A percentile compares a stretch with the other conserved stretches of the same genome.
Evolutionary conservation across 2,113 vertebrate genomes (phyloP).

Genomic region (Eudyptes chrysolophus): DNA sequence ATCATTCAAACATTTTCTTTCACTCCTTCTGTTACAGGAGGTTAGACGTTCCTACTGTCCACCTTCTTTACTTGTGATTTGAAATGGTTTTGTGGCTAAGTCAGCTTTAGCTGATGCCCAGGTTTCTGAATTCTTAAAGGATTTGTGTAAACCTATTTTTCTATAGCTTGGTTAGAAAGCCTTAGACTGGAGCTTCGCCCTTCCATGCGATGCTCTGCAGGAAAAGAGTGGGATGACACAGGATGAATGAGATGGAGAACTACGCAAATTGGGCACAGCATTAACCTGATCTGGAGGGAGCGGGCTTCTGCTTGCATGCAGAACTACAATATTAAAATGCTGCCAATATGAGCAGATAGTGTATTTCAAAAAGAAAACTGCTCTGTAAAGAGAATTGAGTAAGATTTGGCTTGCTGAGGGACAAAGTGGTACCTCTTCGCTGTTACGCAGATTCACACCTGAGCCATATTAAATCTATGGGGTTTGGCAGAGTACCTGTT

Average conservation of each 20-base stretch:
- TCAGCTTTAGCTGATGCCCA: conserved; percentile 7
- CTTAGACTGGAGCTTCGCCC: conserved; percentile 46
- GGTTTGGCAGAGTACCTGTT: background rate
- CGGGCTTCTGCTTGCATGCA: background rate
- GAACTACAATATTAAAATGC: background rate
- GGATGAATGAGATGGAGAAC: background rate
- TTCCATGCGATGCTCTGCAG: background rate
- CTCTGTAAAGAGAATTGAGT: background rate
- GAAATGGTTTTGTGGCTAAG: conserved; percentile 27
- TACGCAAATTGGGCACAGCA: background rate
- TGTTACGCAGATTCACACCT: background rate
- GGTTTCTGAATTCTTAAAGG: conserved; percentile 51
- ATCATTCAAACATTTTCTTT: background rate
- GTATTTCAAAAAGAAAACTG: background rate
- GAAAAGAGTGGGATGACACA: background rate
- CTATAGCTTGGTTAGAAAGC: conserved; percentile 22
- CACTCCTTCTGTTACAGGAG: background rate
- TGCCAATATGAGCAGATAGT: background rate
- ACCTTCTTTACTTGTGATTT: conserved; percentile 6
- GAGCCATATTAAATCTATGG: background rate
- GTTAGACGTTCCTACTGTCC: background rate
- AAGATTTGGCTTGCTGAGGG: background rate
- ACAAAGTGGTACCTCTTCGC: background rate
- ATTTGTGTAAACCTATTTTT: conserved; percentile 60
- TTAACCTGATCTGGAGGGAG: background rate